These are phyloP conservation scores for Peromyscus melanophrys DNA, from an alignment of 2,797 vertebrate genomes.

Conservation along the genomic window DNA sequence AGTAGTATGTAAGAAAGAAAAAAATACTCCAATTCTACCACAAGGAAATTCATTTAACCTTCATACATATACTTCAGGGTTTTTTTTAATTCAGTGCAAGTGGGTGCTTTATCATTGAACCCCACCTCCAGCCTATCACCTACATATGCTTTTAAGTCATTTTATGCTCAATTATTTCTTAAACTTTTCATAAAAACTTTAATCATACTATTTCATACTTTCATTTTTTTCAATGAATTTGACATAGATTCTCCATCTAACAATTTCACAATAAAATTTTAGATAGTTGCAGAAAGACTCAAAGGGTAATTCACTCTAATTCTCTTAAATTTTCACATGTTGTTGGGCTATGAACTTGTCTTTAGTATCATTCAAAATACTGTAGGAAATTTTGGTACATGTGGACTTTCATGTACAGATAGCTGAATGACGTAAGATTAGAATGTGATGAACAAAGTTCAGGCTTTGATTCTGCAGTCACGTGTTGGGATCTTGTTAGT, in stretches of 20 bases:
- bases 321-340: neutral
- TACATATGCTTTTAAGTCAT: slow-evolving; percentile 18
- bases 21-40: neutral
- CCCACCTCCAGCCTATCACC: neutral
- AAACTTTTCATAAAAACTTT: neutral
- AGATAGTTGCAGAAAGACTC: slow-evolving; percentile 42
- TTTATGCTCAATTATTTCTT: slow-evolving; percentile 1
- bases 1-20: neutral
- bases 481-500: neutral
- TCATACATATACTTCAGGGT: neutral
- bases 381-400: neutral
- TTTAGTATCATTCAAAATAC: slow-evolving; percentile 22
- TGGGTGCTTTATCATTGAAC: neutral
- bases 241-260: neutral
- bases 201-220: slow-evolving; percentile 19
- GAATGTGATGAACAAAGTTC: neutral
- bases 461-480: neutral
- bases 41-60: neutral
- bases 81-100: neutral
- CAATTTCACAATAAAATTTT: slow-evolving; percentile 50
- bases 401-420: neutral
- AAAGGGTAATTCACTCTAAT: slow-evolving; percentile 27
- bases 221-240: neutral
- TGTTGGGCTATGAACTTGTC: slow-evolving; percentile 28
- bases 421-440: neutral